Evolutionary conservation across 2,888 invertebrate species (phyloP).

Genomic region (Strigamia maritima): DNA sequence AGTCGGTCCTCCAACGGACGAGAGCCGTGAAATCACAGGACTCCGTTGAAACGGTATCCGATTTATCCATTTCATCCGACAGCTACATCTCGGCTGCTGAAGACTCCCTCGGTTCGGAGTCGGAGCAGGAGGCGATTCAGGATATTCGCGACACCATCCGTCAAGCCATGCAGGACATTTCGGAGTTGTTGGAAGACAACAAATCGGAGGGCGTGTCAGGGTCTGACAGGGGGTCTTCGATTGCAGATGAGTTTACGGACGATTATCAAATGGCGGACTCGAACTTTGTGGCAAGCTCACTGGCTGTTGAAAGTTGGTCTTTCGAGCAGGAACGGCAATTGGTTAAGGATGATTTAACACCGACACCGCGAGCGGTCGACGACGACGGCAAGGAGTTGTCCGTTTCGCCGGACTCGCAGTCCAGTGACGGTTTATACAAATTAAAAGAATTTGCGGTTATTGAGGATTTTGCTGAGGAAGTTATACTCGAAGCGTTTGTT

Average conservation of each 20-base stretch:
- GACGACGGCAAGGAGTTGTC: background rate
- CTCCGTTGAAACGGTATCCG: background rate
- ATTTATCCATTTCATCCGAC: conserved; percentile 31
- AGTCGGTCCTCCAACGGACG: background rate
- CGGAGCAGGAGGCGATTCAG: conserved; percentile 36
- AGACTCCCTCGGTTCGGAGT: conserved; percentile 1
- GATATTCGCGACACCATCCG: conserved; percentile 33
- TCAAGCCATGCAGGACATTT: conserved; percentile 36
- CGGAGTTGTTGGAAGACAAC: conserved; percentile 33
- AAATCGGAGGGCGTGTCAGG: conserved; percentile 25
- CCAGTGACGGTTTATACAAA: background rate
- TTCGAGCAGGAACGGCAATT: background rate
- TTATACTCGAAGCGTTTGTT: background rate
- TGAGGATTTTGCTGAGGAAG: conserved; percentile 29
- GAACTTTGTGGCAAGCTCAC: background rate
- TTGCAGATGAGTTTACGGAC: conserved; percentile 8
- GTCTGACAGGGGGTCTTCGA: background rate
- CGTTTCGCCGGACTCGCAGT: background rate
- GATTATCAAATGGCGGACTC: conserved; percentile 22
- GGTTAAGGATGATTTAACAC: background rate
- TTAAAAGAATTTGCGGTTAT: background rate
- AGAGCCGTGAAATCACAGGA: background rate
- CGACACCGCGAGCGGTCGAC: background rate
- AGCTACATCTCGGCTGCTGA: conserved; percentile 31
- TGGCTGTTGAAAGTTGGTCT: conserved; percentile 36